Conservation (phyloP, 2,888 invertebrate species). For the Drosophila tripunctata region DNA sequence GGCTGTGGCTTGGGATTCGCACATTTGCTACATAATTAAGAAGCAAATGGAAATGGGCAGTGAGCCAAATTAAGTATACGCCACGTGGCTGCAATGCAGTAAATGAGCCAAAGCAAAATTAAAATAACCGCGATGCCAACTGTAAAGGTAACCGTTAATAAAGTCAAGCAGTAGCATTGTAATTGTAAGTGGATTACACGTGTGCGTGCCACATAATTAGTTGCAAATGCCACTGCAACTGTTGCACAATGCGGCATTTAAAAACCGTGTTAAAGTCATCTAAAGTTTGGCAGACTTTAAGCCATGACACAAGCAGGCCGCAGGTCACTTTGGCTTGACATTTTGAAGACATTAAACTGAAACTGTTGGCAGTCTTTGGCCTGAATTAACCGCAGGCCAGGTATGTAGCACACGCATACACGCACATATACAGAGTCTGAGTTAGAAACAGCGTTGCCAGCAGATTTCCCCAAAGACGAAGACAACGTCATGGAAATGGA, state of each 20-base stretch:
- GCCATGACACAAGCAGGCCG: constrained; percentile 20
- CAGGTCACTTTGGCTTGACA: constrained; percentile 61
- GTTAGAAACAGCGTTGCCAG: constrained; percentile 29
- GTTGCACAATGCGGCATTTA: constrained; percentile 25
- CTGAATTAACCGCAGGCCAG: constrained; percentile 53
- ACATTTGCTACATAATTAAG: constrained; percentile 61
- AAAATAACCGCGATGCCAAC: constrained; percentile 26
- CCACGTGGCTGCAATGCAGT: constrained; percentile 32
- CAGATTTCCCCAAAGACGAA: constrained; percentile 71
- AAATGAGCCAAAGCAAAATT: constrained; percentile 27
- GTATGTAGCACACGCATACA: constrained; percentile 15
- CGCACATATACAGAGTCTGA: not conserved
- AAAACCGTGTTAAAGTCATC: constrained; percentile 11
- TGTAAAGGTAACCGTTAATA: constrained; percentile 36
- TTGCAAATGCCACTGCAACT: constrained; percentile 26
- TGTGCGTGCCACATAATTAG: constrained; percentile 35
- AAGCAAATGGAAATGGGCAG: constrained; percentile 40
- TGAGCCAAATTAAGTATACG: constrained; percentile 54
- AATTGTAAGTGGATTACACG: constrained; percentile 46
- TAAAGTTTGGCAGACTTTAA: constrained; percentile 9
- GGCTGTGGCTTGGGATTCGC: constrained; percentile 18
- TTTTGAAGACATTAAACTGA: constrained; percentile 70
- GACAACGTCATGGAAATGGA: constrained; percentile 50
- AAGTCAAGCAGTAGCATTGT: constrained; percentile 23
- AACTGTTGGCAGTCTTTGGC: constrained; percentile 53